A percentile compares a stretch with the other conserved stretches of the same genome.
Evolutionary conservation across 2,113 vertebrate species (phyloP).

Genomic region (Climacteris rufus): DNA sequence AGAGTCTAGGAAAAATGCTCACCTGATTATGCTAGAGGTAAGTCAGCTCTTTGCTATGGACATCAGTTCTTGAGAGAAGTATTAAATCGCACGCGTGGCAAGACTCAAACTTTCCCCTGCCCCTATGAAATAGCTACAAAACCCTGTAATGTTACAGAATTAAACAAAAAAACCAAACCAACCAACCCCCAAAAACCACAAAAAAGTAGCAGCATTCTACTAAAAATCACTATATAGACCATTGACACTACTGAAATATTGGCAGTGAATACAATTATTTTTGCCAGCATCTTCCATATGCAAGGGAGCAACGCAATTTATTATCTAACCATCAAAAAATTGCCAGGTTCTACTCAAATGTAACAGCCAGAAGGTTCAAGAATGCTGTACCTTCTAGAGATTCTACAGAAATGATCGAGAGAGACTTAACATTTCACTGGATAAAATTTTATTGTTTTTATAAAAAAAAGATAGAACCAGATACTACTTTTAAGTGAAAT

Average conservation of each 20-base stretch:
- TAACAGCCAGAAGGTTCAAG: neutral
- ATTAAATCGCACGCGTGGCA: neutral
- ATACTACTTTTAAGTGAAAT: slow-evolving; percentile 69
- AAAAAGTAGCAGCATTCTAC: neutral
- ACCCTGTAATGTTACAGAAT: neutral
- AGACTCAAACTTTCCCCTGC: neutral
- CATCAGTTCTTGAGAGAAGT: neutral
- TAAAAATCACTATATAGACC: neutral
- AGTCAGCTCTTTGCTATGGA: neutral
- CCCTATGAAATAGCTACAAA: neutral
- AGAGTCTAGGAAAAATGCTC: neutral
- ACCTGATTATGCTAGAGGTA: neutral
- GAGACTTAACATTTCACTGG: slow-evolving; percentile 59
- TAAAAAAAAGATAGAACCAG: slow-evolving; percentile 71
- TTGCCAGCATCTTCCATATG: neutral
- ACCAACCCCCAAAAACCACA: too few relatives aligned
- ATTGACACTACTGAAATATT: neutral
- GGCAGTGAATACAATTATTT: neutral
- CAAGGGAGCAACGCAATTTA: neutral
- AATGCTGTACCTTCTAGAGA: neutral
- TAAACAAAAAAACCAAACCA: too few relatives aligned
- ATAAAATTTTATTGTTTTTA: slow-evolving; percentile 68
- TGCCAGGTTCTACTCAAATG: neutral
- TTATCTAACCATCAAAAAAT: neutral
- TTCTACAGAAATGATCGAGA: slow-evolving; percentile 30